Percentiles rank a stretch among this genome's conserved stretches.
Conservation (phyloP, 2,797 vertebrate genomes). For the Chromis chromis region DNA sequence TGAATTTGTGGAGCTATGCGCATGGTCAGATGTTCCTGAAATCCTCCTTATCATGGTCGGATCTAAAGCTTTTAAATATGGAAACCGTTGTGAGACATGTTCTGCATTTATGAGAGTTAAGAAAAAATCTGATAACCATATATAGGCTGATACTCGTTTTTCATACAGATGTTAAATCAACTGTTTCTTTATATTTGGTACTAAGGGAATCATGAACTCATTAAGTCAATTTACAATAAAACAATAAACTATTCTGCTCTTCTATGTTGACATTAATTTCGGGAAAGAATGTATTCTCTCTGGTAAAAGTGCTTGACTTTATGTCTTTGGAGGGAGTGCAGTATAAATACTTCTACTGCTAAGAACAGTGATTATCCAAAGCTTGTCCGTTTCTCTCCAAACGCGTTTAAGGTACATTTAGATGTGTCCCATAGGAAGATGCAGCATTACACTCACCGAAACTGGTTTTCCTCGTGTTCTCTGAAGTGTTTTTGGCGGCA, state of each 20-base stretch:
- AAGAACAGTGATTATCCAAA: neutral
- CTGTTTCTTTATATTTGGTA: neutral
- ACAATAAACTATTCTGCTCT: neutral
- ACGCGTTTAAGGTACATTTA: neutral
- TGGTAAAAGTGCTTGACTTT: neutral
- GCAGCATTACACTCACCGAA: neutral
- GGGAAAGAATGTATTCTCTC: neutral
- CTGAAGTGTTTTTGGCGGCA: too few relatives aligned
- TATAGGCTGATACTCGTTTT: neutral
- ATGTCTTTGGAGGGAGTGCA: neutral
- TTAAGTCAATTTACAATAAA: neutral
- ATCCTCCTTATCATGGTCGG: conserved; percentile 44
- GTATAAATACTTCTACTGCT: too few relatives aligned
- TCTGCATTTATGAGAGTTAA: neutral
- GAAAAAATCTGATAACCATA: neutral
- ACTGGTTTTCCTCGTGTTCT: too few relatives aligned
- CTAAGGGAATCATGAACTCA: too few relatives aligned
- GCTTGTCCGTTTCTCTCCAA: neutral
- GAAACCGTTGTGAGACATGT: neutral
- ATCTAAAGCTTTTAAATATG: conserved; percentile 26
- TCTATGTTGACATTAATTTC: neutral
- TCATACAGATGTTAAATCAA: neutral
- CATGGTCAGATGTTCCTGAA: conserved; percentile 48
- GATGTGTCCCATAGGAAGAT: neutral
- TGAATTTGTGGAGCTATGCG: conserved; percentile 39